Base-by-base conservation (phyloP, 2,113 vertebrate species). In the Eidolon helvum region DNA sequence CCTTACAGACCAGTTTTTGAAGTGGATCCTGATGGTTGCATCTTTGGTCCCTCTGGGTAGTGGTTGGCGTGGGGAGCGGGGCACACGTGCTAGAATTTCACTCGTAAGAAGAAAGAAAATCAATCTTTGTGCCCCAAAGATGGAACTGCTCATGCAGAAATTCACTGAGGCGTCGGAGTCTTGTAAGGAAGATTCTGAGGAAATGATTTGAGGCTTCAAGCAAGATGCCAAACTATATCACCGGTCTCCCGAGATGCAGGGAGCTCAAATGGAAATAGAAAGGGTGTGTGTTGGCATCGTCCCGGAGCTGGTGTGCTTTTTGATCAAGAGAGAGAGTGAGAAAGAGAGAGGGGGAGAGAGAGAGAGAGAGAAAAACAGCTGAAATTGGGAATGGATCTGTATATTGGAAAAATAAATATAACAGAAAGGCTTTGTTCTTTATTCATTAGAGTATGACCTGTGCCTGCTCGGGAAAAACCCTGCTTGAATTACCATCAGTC, bases 41-140 rank as follows among this genome's bases (percentile, higher is more conserved):
- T 95, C 97, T 85, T 94, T 0, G 4, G 72, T 69, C 94, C 91
- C 94, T 86, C 88, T 92, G 97, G 88, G 83, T 87, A 86, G 24
- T 18, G 28, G 26, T 40, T 26, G 43, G 45, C 4, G 7, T 6
- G 2, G 18, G 18, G 30, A 21, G 96, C 55, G 87, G 63, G 97
- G 66, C 53, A 80, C 96, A 71, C 26, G 10, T 59, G 95, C 83
- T 89, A 97, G 96, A 97, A 97, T 98, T 98, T 97, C 92, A 91
- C 93, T 94, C 95, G 91, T 78, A 97, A 98, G 97, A 69, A 95
- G 96, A 96, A 97, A 98, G 98, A 98, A 98, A 98, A 98, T 98
- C 97, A 98, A 98, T 99, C 98, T 98, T 97, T 87, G 59, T 98
- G 98, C 97, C 96, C 96, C 96, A 89, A 96, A 96, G 87, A 97